Conservation (phyloP, 2,113 vertebrate genomes). For the Alligator sinensis region DNA sequence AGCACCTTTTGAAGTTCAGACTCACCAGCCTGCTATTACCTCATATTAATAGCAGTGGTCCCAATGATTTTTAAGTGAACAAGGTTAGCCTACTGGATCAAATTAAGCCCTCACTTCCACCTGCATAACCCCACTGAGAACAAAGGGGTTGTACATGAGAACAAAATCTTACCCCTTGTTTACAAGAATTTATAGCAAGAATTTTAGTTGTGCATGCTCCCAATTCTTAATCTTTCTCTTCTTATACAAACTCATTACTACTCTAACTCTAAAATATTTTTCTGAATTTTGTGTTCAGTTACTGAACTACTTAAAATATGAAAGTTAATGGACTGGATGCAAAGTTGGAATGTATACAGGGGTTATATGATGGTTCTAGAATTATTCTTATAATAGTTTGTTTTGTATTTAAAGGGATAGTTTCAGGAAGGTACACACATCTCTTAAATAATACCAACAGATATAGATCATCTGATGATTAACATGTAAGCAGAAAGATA, state of each 20-base stretch:
- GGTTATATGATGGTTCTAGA: neutral
- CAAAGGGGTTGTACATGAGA: neutral
- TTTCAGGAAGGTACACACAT: neutral
- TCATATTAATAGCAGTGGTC: neutral
- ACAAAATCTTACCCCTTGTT: neutral
- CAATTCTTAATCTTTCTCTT: neutral
- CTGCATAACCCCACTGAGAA: neutral
- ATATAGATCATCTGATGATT: neutral
- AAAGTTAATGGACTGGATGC: neutral
- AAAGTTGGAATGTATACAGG: neutral
- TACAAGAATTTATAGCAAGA: neutral
- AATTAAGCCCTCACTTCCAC: neutral
- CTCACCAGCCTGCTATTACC: neutral
- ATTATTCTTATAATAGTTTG: neutral
- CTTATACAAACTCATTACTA: neutral
- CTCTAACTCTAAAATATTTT: neutral
- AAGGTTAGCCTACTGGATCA: neutral
- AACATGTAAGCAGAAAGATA: neutral
- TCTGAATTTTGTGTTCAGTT: neutral
- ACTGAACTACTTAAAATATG: neutral
- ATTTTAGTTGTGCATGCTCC: neutral
- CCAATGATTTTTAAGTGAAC: neutral
- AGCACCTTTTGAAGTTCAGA: neutral
- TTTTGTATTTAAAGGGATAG: neutral
- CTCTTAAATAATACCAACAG: neutral